Evolutionary conservation across 2,113 vertebrate genomes (phyloP).

Genomic region (Regulus satrapa): DNA sequence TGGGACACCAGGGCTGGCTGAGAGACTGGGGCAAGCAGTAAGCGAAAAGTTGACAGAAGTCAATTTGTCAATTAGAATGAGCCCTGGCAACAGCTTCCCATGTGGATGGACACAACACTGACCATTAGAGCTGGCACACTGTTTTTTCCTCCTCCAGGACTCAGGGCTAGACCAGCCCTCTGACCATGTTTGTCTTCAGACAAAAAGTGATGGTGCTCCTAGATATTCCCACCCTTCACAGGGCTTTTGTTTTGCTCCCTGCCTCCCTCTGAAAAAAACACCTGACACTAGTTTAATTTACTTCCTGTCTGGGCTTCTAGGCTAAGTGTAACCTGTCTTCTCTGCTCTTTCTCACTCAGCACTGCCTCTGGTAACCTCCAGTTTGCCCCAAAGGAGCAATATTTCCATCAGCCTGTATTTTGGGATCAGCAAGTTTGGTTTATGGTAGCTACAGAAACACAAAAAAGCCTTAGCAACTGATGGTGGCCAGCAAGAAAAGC

Average conservation of each 20-base stretch:
- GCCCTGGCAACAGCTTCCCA: background rate
- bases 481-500: background rate
- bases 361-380: background rate
- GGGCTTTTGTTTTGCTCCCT: background rate
- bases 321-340: background rate
- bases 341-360: background rate
- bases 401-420: background rate
- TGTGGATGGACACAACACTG: background rate
- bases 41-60: background rate
- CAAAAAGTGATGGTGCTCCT: background rate
- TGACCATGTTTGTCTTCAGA: background rate
- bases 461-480: background rate
- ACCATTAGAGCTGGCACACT: background rate
- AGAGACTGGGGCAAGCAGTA: background rate
- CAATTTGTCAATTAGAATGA: background rate
- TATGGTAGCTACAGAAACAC: slow-evolving; percentile 23
- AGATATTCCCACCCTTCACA: background rate
- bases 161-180: background rate
- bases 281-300: background rate
- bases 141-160: background rate
- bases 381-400: background rate
- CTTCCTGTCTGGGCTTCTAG: background rate
- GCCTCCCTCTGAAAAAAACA: background rate
- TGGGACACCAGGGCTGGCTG: background rate
- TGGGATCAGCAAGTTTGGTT: background rate